Conservation (phyloP, 2,888 invertebrate genomes). For the Ennomos fuscantarius region DNA sequence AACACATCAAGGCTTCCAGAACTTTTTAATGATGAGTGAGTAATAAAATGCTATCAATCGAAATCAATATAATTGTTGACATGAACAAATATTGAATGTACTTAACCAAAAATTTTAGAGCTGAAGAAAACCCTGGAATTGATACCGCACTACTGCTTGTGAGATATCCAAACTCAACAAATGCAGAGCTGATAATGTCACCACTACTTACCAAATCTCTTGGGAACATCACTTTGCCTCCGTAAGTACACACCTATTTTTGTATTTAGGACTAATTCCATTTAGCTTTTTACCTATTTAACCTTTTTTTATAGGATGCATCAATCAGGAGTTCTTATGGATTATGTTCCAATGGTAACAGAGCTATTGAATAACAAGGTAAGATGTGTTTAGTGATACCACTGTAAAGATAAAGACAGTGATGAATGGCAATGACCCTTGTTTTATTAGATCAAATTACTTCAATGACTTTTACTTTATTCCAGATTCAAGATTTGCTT, state of each 20-base stretch:
- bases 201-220: slow-evolving; percentile 75
- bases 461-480: slow-evolving; percentile 16
- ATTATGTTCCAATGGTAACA: slow-evolving; percentile 85
- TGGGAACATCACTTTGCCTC: slow-evolving; percentile 74
- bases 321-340: slow-evolving; percentile 80
- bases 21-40: slow-evolving; percentile 78
- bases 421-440: too few relatives aligned
- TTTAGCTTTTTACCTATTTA: too few relatives aligned
- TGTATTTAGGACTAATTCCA: too few relatives aligned
- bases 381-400: neutral
- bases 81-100: too few relatives aligned
- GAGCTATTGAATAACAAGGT: slow-evolving; percentile 81
- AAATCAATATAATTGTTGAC: too few relatives aligned
- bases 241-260: slow-evolving; percentile 58
- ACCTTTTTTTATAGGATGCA: slow-evolving; percentile 69
- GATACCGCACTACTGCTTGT: slow-evolving; percentile 84
- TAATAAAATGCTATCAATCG: neutral
- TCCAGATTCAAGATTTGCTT: slow-evolving; percentile 71
- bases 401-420: too few relatives aligned
- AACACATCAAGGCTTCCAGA: slow-evolving; percentile 87
- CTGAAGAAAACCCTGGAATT: slow-evolving; percentile 73
- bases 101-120: slow-evolving; percentile 48
- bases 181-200: slow-evolving; percentile 79
- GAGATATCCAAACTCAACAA: slow-evolving; percentile 82
- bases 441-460: too few relatives aligned